phyloP scores from a whole-genome alignment of 2,888 invertebrate genomes.

The Sminthurides aquaticus region DNA sequence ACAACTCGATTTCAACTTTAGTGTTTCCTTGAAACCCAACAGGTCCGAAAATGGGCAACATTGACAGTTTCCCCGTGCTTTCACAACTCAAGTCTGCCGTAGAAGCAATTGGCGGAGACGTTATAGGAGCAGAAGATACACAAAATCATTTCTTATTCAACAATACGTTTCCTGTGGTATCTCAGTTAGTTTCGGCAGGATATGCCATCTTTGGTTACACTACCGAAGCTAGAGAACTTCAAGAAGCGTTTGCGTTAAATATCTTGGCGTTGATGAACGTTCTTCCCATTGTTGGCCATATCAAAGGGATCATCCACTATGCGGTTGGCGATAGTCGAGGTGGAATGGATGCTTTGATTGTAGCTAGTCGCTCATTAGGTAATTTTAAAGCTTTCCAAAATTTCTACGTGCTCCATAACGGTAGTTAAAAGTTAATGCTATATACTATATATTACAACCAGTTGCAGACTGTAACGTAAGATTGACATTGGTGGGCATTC shows the following conservation, averaged over 20 bases:
- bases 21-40: no score
- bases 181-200: slow-evolving; percentile 29
- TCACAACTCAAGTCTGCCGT: neutral
- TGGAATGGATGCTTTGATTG: slow-evolving; percentile 37
- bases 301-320: slow-evolving; percentile 35
- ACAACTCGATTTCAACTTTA: no score
- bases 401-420: neutral
- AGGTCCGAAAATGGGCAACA: neutral
- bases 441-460: neutral
- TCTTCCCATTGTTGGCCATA: slow-evolving; percentile 36
- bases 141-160: slow-evolving; percentile 35
- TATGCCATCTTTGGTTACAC: slow-evolving; percentile 35
- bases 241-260: slow-evolving; percentile 35
- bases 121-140: slow-evolving; percentile 12
- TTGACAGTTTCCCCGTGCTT: neutral
- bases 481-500: no score
- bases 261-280: slow-evolving; percentile 21
- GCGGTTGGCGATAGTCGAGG: slow-evolving; percentile 29
- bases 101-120: neutral
- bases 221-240: slow-evolving; percentile 30
- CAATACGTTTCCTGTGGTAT: slow-evolving; percentile 36
- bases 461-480: no score
- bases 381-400: neutral
- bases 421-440: neutral
- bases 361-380: slow-evolving; percentile 27